Percentiles rank a stretch among this genome's conserved stretches.
These are phyloP conservation scores for Malurus alboscapulatus DNA, from an alignment of 2,113 vertebrate species.

Conservation along the genomic window DNA sequence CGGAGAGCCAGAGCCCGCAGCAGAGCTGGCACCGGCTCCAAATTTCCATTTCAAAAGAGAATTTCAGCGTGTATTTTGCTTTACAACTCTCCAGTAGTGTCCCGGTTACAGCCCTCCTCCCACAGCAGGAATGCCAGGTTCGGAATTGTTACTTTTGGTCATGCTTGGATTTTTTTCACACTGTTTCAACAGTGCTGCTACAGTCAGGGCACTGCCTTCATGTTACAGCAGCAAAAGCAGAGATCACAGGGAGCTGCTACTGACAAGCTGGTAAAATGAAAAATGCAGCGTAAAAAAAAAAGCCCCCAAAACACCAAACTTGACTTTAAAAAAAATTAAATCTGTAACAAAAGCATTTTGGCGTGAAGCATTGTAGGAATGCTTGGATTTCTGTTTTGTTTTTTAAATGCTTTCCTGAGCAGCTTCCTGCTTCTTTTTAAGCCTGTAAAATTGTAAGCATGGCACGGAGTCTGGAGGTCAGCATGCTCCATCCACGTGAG, in stretches of 20 bases:
- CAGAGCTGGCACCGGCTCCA: neutral
- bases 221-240: neutral
- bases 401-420: neutral
- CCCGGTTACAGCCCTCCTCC: neutral
- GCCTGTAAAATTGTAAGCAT: neutral
- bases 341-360: neutral
- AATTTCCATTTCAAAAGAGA: conserved; percentile 59
- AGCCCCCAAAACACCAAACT: neutral
- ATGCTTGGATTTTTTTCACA: neutral
- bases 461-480: neutral
- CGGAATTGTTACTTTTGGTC: neutral
- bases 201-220: fast-evolving
- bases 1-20: neutral
- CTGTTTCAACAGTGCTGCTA: neutral
- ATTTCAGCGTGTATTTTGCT: neutral
- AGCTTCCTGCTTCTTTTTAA: neutral
- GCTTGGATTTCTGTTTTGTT: neutral
- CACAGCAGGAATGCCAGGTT: neutral
- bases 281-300: neutral
- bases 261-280: neutral
- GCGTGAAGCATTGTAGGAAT: neutral
- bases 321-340: neutral
- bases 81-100: neutral
- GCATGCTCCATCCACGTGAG: neutral
- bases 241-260: neutral